Base-by-base conservation (phyloP, 2,113 vertebrate species). In the Albula glossodonta region DNA sequence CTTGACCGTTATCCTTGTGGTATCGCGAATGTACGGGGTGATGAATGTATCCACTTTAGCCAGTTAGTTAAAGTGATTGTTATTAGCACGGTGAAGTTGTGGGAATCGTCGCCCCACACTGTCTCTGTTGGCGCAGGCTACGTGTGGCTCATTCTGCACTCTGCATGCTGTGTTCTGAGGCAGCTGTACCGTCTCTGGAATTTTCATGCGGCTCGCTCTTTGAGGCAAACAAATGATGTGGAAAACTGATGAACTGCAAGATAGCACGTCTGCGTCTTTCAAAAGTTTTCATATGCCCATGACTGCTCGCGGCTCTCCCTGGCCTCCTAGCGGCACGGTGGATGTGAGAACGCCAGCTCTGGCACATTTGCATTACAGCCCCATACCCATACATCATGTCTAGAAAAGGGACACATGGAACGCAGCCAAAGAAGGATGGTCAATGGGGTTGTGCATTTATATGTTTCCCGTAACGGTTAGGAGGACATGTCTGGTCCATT, bases 201-300 rank as follows among this genome's bases (percentile, higher is more conserved):
- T 74, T 74, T 74, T 74, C 70, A 74, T 31, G 70, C 9, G 70
- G 70, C 70, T 31, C n/a, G 9, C n/a, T n/a, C 70, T 74, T 74
- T 74, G 70, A 74, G 70, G 70, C 70, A 74, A 74, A 74, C 70
- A 74, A 74, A 74, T 74, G 22, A 74, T 74, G 70, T 74, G 70
- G 70, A 31, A 74, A 74, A 74, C n/a, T 74, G 70, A 74, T 74
- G 22, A 74, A 10, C 22, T n/a, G 70, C n/a, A 74, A 74, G 70
- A 74, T 74, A n/a, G n/a, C 7, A 70, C 3, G 6, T 70, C 22
- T 70, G 63, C 63, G 19, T 70, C 22, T 22, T 70, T 70, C 63
- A 70, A 17, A 56, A 56, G 31, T 41, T 60, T 4, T 10, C 31
- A n/a, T 22, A 22, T 74, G 70, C 22, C 9, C 22, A 31, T 8